A percentile compares a stretch with the other conserved stretches of the same genome.
Conservation (phyloP, 2,888 invertebrate genomes). For the Hyppa rectilinea region DNA sequence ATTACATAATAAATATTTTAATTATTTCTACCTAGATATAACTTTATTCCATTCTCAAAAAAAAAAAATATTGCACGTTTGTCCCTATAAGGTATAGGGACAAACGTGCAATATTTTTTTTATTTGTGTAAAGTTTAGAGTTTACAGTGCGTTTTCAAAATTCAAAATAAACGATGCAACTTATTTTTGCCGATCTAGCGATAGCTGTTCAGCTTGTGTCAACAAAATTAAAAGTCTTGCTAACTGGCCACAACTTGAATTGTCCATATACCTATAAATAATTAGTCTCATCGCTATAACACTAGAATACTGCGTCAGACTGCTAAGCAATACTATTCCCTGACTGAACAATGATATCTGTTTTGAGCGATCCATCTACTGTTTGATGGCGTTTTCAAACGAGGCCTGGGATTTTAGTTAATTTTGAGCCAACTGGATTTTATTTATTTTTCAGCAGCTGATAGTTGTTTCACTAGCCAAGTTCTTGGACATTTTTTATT, state of each 20-base stretch:
- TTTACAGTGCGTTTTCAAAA: too few relatives aligned
- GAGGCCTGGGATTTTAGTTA: slow-evolving; percentile 22
- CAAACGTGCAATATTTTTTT: too few relatives aligned
- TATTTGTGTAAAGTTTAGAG: too few relatives aligned
- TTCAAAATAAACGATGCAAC: too few relatives aligned
- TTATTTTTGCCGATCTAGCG: too few relatives aligned
- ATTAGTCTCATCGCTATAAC: background rate
- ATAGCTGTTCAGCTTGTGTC: too few relatives aligned
- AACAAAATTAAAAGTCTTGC: too few relatives aligned
- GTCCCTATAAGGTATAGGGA: too few relatives aligned
- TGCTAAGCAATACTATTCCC: background rate
- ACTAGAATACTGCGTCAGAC: background rate
- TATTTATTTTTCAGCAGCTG: background rate
- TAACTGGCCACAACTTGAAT: background rate
- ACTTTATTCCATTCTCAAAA: too few relatives aligned
- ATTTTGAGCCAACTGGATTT: background rate
- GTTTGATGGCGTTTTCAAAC: slow-evolving; percentile 19
- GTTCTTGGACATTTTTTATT: background rate
- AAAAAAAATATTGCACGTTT: too few relatives aligned
- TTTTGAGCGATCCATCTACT: background rate
- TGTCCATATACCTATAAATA: background rate
- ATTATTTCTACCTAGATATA: too few relatives aligned
- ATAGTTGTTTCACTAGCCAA: background rate
- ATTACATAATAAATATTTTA: too few relatives aligned
- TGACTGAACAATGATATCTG: background rate